Conservation (phyloP, 2,888 invertebrate species). For the Pollenia angustigena region DNA sequence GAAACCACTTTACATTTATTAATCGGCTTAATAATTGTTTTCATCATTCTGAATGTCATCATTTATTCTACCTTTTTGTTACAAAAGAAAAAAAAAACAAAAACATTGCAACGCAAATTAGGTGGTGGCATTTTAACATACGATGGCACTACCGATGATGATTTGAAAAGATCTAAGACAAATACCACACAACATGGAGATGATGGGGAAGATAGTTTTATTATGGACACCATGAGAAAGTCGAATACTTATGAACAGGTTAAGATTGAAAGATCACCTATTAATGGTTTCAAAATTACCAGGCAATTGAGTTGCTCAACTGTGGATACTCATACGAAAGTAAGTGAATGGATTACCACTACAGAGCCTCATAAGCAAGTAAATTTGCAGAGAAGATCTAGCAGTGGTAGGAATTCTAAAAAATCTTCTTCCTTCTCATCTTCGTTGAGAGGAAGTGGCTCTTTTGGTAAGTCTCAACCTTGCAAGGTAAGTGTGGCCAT, state of each 20-base stretch:
- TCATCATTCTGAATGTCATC: constrained; percentile 89
- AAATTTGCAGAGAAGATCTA: constrained; percentile 58
- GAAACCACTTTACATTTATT: constrained; percentile 87
- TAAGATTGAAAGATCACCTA: constrained; percentile 82
- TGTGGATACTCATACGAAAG: constrained; percentile 93
- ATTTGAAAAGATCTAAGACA: constrained; percentile 82
- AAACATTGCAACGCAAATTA: constrained; percentile 80
- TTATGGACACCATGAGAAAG: constrained; percentile 82
- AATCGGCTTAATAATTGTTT: constrained; percentile 88
- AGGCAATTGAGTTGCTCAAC: constrained; percentile 91
- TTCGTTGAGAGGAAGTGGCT: constrained; percentile 77
- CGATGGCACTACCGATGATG: constrained; percentile 83
- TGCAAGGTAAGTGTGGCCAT: constrained; percentile 91
- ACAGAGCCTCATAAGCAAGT: constrained; percentile 87
- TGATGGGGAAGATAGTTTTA: constrained; percentile 83
- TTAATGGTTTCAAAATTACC: constrained; percentile 87
- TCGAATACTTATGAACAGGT: constrained; percentile 83
- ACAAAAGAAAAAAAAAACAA: constrained; percentile 80
- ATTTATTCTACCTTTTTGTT: constrained; percentile 82
- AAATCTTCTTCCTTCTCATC: constrained; percentile 78
- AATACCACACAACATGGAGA: constrained; percentile 75
- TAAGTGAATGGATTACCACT: constrained; percentile 93
- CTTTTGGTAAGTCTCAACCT: constrained; percentile 83
- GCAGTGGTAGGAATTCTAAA: constrained; percentile 85
- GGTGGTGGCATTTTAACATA: constrained; percentile 81